A percentile compares a stretch with the other conserved stretches of the same genome.
These are phyloP conservation scores for Xylophagus ater DNA, from an alignment of 2,888 invertebrate species.

Conservation along the genomic window DNA sequence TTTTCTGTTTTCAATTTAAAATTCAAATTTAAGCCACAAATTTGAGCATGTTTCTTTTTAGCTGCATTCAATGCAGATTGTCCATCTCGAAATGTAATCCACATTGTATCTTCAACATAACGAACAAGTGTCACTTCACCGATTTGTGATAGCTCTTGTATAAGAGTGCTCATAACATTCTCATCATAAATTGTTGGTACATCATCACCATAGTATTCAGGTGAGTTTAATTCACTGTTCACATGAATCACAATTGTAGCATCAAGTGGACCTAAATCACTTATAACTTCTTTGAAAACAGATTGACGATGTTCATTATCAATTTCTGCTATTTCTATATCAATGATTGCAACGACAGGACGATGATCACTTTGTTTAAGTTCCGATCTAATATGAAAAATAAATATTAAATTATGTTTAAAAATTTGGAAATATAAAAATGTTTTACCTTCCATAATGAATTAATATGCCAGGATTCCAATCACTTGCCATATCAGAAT, in stretches of 20 bases:
- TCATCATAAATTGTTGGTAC: constrained; percentile 62
- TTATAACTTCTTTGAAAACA: constrained; percentile 75
- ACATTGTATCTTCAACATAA: constrained; percentile 79
- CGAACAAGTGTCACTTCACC: constrained; percentile 86
- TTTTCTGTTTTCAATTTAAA: constrained; percentile 72
- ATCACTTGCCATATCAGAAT: constrained; percentile 51
- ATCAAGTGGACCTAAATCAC: constrained; percentile 87
- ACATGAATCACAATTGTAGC: constrained; percentile 74
- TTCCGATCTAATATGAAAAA: constrained; percentile 58
- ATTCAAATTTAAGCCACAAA: constrained; percentile 54
- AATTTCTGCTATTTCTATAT: constrained; percentile 74
- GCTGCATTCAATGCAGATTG: constrained; percentile 71
- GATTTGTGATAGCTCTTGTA: constrained; percentile 70
- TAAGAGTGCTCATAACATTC: constrained; percentile 62
- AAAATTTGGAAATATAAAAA: neutral
- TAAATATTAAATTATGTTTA: neutral
- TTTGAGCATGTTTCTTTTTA: constrained; percentile 46
- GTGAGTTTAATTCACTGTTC: constrained; percentile 22
- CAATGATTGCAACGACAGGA: constrained; percentile 86
- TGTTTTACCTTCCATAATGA: constrained; percentile 62
- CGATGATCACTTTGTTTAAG: constrained; percentile 96
- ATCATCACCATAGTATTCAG: constrained; percentile 41
- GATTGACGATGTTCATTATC: constrained; percentile 63
- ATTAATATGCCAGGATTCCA: constrained; percentile 69
- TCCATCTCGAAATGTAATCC: constrained; percentile 87